Percentiles rank a stretch among this genome's conserved stretches.
Evolutionary conservation across 1,140 invertebrate genomes (phyloP).

Genomic region (Marisa cornuarietis): DNA sequence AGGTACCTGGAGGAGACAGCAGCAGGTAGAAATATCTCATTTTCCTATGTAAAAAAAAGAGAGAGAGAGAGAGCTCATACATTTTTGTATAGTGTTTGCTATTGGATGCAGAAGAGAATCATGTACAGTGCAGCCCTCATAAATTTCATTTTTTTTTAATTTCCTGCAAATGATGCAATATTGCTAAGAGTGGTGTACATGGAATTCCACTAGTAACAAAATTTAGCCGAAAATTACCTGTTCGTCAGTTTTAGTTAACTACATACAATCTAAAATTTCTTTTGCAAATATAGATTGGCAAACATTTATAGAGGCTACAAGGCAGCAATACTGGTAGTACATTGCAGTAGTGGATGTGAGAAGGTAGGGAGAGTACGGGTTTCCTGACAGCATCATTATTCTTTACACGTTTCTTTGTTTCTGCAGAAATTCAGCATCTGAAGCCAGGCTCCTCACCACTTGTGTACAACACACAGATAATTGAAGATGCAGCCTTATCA

Average conservation of each 20-base stretch:
- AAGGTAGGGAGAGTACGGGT: too few relatives aligned
- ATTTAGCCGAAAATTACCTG: background rate
- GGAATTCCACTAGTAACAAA: too few relatives aligned
- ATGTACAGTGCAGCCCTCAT: background rate
- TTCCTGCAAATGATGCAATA: background rate
- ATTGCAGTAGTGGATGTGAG: too few relatives aligned
- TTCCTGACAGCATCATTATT: background rate
- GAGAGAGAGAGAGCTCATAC: background rate
- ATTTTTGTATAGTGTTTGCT: background rate
- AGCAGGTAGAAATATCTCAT: constrained; percentile 22
- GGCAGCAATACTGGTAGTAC: too few relatives aligned
- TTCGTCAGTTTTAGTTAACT: background rate
- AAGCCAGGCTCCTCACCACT: constrained; percentile 7
- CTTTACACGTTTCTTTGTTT: background rate
- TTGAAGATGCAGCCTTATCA: constrained; percentile 39
- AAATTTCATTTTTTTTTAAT: background rate
- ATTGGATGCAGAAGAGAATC: too few relatives aligned
- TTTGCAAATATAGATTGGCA: too few relatives aligned
- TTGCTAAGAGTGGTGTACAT: background rate
- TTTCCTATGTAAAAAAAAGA: too few relatives aligned
- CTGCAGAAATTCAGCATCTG: constrained; percentile 17
- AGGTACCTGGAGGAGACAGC: constrained; percentile 33
- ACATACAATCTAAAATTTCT: background rate
- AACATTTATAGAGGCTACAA: too few relatives aligned
- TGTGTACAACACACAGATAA: constrained; percentile 26